Base-by-base conservation (phyloP, 2,888 invertebrate genomes). In the Dryococelus australis region DNA sequence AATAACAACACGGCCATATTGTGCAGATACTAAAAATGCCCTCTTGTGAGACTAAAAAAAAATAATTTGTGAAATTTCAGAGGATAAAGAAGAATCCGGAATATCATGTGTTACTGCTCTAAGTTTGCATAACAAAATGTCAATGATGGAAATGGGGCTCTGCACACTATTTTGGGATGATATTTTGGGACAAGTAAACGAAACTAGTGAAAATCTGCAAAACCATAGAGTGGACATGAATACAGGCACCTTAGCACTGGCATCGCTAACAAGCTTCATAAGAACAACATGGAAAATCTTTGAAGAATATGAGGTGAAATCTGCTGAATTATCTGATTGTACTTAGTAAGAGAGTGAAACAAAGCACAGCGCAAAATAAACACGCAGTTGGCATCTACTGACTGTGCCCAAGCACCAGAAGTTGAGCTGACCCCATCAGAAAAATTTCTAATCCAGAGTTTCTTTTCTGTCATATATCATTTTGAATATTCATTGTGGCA, bases 361-460 rank as follows among this genome's bases (percentile, higher is more conserved):
- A 65, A 8, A 65, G 4, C 65, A 16, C 65, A 65, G 65, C 65
- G 24, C 65, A 65, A 65, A 65, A 20, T 65, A 9, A 65, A 65
- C 65, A 16, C 16, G 20, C 16, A 24, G 4, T 16, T 65, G 24
- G 16, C 65, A 65, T 16, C 65, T 65, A 8, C 16, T 24, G 65
- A 20, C 65, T 24, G 24, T 20, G 65, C 20, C 16, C 65, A 65
- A 65, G 65, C 65, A 65, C 65, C 65, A 65, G 65, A 65, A 65
- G 65, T 65, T 65, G 65, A 65, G 24, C 65, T 65, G 65, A 65
- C 65, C 16, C 65, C 65, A 65, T 65, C 65, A 65, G 65, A 65
- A 65, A 65, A 65, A 65, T 65, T 9, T 65, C 20, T 8, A 16
- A 65, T 16, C 24, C 10, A 9, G 65, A 65, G 24, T 65, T 65